Evolutionary conservation across 2,888 invertebrate species (phyloP).

Genomic region (Crematogaster levior): DNA sequence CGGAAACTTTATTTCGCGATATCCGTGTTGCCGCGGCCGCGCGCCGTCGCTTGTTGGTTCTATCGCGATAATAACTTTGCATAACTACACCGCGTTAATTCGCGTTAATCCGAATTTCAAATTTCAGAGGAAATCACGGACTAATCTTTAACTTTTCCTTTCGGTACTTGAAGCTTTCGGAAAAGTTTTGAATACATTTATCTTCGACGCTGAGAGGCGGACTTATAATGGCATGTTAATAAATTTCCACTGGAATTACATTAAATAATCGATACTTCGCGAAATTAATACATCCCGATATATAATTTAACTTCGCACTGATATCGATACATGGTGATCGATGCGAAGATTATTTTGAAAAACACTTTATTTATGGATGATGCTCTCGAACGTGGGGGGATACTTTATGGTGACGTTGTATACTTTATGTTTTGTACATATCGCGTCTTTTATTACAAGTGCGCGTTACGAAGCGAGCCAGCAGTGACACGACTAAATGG

Average conservation of each 20-base stretch:
- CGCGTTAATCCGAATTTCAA: constrained; percentile 56
- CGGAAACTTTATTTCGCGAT: constrained; percentile 56
- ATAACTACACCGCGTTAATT: constrained; percentile 52
- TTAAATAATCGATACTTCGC: neutral
- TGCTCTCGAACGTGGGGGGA: neutral
- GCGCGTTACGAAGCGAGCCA: neutral
- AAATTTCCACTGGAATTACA: constrained; percentile 22
- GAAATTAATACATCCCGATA: neutral
- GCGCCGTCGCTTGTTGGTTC: constrained; percentile 46
- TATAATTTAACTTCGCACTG: constrained; percentile 6
- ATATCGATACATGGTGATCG: neutral
- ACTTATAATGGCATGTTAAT: constrained; percentile 31
- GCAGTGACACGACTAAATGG: constrained; percentile 20
- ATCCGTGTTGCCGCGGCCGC: constrained; percentile 44
- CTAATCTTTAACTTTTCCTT: constrained; percentile 43
- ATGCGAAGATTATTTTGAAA: constrained; percentile 12
- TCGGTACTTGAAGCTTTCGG: constrained; percentile 30
- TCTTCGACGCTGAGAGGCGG: neutral
- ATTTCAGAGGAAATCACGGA: constrained; percentile 45
- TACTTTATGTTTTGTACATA: constrained; percentile 6
- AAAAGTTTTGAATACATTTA: constrained; percentile 43
- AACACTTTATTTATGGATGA: constrained; percentile 18
- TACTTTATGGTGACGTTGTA: neutral
- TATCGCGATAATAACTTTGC: constrained; percentile 52
- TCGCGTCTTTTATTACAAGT: constrained; percentile 1